phyloP scores from a whole-genome alignment of 2,888 invertebrate genomes.

The Cetonia aurata region DNA sequence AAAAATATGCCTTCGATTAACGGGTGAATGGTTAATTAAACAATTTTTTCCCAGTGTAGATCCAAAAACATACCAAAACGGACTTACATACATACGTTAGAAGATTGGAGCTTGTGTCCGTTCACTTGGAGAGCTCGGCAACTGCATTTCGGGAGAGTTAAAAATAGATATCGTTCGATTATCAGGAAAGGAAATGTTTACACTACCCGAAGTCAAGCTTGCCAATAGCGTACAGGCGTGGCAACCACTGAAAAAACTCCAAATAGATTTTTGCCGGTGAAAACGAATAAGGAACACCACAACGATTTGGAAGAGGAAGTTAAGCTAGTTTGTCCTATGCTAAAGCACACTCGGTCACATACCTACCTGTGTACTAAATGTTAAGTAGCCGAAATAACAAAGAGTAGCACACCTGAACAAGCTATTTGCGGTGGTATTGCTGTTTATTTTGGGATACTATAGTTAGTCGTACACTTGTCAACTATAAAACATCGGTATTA shows the following conservation, averaged over 20 bases:
- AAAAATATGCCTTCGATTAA: too few relatives aligned
- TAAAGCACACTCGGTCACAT: conserved; percentile 24
- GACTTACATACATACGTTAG: too few relatives aligned
- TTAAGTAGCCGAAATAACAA: conserved; percentile 32
- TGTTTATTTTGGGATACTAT: conserved; percentile 29
- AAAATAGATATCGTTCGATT: conserved; percentile 45
- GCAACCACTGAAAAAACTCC: conserved; percentile 5
- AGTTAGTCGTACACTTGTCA: too few relatives aligned
- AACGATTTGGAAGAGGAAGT: conserved; percentile 16
- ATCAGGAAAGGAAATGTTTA: conserved; percentile 42
- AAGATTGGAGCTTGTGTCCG: not conserved
- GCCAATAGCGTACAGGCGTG: conserved; percentile 31
- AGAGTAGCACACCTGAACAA: conserved; percentile 34
- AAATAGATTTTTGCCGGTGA: conserved; percentile 13
- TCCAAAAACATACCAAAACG: too few relatives aligned
- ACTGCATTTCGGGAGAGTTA: conserved; percentile 32
- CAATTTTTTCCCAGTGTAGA: too few relatives aligned
- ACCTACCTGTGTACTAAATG: conserved; percentile 37
- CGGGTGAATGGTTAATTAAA: too few relatives aligned
- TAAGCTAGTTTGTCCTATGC: conserved; percentile 17
- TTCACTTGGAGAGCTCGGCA: conserved; percentile 17
- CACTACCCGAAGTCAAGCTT: conserved; percentile 20
- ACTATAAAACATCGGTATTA: not conserved
- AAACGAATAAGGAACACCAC: not conserved
- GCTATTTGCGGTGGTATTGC: conserved; percentile 33